Conservation (phyloP, 2,888 invertebrate genomes). For the Dicyrtomina minuta region DNA sequence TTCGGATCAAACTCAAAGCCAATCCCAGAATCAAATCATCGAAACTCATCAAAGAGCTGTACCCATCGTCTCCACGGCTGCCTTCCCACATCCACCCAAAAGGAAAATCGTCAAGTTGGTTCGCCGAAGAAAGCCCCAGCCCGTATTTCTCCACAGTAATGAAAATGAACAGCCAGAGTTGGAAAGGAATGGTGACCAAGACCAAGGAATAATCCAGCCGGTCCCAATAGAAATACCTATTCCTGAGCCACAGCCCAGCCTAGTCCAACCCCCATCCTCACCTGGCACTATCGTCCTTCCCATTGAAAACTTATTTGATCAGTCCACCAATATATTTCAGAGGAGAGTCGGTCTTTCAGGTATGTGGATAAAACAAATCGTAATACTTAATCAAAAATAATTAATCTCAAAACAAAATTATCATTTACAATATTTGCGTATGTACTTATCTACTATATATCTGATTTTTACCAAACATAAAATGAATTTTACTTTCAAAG, state of each 20-base stretch:
- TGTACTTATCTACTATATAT: no score
- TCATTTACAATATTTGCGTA: background rate
- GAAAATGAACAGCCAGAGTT: conserved; percentile 31
- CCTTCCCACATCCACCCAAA: conserved; percentile 15
- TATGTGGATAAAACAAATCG: conserved; percentile 11
- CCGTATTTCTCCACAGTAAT: conserved; percentile 38
- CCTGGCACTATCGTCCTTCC: conserved; percentile 33
- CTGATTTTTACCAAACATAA: no score
- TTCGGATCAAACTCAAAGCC: background rate
- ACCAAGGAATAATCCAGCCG: background rate
- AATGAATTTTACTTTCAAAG: conserved; percentile 27
- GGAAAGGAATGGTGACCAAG: background rate
- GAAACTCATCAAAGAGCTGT: background rate
- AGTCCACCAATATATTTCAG: conserved; percentile 38
- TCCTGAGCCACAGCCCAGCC: background rate
- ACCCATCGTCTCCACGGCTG: background rate
- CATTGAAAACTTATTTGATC: conserved; percentile 45
- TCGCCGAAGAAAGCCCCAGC: conserved; percentile 41
- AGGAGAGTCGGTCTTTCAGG: conserved; percentile 47
- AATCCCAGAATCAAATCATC: background rate
- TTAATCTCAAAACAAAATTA: background rate
- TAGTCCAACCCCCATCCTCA: conserved; percentile 3
- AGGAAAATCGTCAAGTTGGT: conserved; percentile 48
- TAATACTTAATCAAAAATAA: background rate
- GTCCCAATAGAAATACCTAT: background rate